Evolutionary conservation across 1,140 invertebrate genomes (phyloP), one percentile per base, ranked within the genome.

Genomic region (Druon quercuslanigerum): DNA sequence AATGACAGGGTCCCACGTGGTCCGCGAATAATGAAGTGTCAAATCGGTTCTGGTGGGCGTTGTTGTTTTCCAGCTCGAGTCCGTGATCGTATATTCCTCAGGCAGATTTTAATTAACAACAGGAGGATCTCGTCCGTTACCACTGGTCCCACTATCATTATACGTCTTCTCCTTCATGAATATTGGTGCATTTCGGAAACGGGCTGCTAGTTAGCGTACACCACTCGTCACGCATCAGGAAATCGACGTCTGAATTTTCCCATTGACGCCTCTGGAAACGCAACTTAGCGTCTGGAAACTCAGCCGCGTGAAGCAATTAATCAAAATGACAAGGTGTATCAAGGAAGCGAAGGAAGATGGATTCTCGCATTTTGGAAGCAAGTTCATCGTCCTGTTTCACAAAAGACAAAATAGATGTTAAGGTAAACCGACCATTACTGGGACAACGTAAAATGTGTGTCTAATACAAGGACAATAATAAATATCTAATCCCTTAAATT

Each of bases 11-110:
- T 90, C 83, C 83, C 83, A 80, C 81, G 78, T 83, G 86, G 80
- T 84, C 78, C 83, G 82, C 87, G 83, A 88, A 90, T 91, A 90
- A 91, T 90, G 90, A 91, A 91, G 89, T 90, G 89, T 91, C 89
- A 90, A 91, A 90, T 90, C 89, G 89, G 80, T 81, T 83, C 79
- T 82, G 82, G 86, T 87, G 87, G 90, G 89, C 89, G 89, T 86
- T 82, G 80, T 85, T 82, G 81, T 85, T 85, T 85, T 83, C 83
- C 81, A 78, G 72, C 72, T 81, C 60, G 73, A 75, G 79, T 79
- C 78, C 54, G 56, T 71, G 79, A 81, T 79, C 72, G 74, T 83
- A 51, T 17, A 86, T 85, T 83, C 86, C 80, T 25, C 51, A 75
- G 80, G 77, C 82, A 82, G 80, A 87, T 89, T 90, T 90, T 89